Evolutionary conservation across 2,888 invertebrate genomes (phyloP).

Genomic region (Tribolium freemani): DNA sequence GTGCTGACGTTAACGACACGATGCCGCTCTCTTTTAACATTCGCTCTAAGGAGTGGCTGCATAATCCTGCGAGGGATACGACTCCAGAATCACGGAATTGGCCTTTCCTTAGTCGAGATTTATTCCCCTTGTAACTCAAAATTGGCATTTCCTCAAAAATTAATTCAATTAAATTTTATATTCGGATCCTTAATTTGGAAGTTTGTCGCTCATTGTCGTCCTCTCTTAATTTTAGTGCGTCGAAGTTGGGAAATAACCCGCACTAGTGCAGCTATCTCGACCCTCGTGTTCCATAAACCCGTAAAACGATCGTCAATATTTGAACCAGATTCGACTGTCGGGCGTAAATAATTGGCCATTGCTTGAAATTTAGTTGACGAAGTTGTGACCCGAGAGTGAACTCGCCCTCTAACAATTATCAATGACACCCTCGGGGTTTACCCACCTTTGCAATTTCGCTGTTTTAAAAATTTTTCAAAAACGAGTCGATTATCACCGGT

Average conservation of each 20-base stretch:
- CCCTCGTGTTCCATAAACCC: conserved; percentile 24
- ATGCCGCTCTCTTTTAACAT: conserved; percentile 28
- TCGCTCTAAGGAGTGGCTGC: neutral
- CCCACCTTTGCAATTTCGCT: neutral
- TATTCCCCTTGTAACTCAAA: neutral
- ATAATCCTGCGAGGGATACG: neutral
- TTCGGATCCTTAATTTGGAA: neutral
- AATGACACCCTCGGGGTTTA: conserved; percentile 66
- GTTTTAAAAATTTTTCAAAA: conserved; percentile 20
- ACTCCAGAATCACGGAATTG: neutral
- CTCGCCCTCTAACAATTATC: conserved; percentile 67
- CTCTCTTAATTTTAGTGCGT: neutral
- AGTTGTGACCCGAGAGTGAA: conserved; percentile 63
- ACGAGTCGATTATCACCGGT: neutral
- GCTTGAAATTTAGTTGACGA: conserved; percentile 45
- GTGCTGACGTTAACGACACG: conserved; percentile 24
- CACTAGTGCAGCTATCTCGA: neutral
- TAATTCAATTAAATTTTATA: too few species aligned
- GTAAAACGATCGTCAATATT: conserved; percentile 36
- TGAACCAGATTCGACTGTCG: conserved; percentile 39
- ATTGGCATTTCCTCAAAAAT: too few species aligned
- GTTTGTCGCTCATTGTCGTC: neutral
- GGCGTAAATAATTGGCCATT: conserved; percentile 43
- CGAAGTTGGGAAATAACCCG: conserved; percentile 1
- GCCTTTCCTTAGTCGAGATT: neutral